Percentiles rank a stretch among this genome's conserved stretches.
phyloP scores from a whole-genome alignment of 1,140 invertebrate genomes.

The Anastatus disparis region DNA sequence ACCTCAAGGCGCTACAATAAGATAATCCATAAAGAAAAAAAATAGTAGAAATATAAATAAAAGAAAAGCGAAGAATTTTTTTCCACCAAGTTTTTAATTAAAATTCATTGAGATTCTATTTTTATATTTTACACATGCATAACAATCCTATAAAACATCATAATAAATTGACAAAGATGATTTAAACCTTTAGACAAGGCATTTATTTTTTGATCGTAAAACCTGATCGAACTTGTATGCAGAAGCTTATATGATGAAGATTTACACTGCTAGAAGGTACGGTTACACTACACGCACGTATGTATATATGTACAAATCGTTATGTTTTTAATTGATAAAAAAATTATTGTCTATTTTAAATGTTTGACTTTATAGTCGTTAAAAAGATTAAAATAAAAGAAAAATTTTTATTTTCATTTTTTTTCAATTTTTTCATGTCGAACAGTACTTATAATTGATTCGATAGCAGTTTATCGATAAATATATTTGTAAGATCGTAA shows the following conservation, averaged over 20 bases:
- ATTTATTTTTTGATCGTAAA: slow-evolving; percentile 12
- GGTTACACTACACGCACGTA: background rate
- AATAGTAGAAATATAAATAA: background rate
- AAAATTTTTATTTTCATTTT: too few species aligned
- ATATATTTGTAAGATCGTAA: too few species aligned
- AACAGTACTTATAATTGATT: too few species aligned
- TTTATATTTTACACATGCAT: background rate
- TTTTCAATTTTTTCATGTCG: too few species aligned
- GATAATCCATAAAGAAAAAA: too few species aligned
- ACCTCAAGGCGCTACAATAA: too few species aligned
- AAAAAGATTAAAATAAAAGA: too few species aligned
- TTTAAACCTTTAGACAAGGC: slow-evolving; percentile 2
- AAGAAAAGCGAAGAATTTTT: background rate
- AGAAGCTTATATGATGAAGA: slow-evolving; percentile 25
- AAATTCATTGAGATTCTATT: slow-evolving; percentile 7
- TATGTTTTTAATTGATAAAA: slow-evolving; percentile 24
- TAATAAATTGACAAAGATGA: slow-evolving; percentile 30
- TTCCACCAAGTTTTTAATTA: background rate
- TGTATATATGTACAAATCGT: background rate
- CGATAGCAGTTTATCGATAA: too few species aligned
- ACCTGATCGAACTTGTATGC: slow-evolving; percentile 6
- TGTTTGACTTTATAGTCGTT: slow-evolving; percentile 3
- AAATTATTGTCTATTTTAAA: background rate
- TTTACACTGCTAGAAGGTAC: slow-evolving; percentile 18
- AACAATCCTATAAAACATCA: slow-evolving; percentile 8